Base-by-base conservation (phyloP, 2,888 invertebrate species). In the Epiblema foenella region DNA sequence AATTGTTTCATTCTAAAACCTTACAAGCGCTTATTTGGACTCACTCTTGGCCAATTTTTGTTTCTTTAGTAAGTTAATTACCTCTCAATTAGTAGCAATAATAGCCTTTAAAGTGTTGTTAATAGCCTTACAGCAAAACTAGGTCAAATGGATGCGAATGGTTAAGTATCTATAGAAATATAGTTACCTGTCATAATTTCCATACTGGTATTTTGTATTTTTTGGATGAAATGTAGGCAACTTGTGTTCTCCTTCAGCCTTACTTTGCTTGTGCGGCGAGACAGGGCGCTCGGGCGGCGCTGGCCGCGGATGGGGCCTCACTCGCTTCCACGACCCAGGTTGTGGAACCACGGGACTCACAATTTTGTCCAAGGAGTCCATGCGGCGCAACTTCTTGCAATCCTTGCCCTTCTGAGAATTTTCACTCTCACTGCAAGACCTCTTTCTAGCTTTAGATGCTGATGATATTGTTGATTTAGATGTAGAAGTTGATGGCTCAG, bases 281-380 rank as follows among this genome's bases (percentile, higher is more conserved):
- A 87, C 94, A 52, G 88, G 95, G 56, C 88, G 91, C 85, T 86
- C 93, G 0, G 88, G 93, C 75, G 77, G 93, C 72, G 74, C 92
- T 18, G 78, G 80, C 42, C 87, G 88, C 73, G 88, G 82, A 74
- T 90, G 91, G 0, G 88, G 89, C 60, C 90, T 80, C 0, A 90
- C 88, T 12, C 96, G 92, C 88, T 96, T 97, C 97, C 97, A 97
- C 0, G 97, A 96, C 2, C 97, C 97, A 0, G 98, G 98, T 85
- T 98, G 98, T 10, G 97, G 98, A 72, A 98, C 96, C 46, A 98
- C 98, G 0, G 98, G 98, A 83, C 98, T 98, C 15, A 98, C 98
- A 77, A 98, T 98, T 89, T 97, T 98, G 86, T 98, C 98, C 90
- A 97, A 95, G 0, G 95, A 94, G 80, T 96, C 96, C 86, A 96